Conservation (phyloP, 2,888 invertebrate species). For the Macaria notata region DNA sequence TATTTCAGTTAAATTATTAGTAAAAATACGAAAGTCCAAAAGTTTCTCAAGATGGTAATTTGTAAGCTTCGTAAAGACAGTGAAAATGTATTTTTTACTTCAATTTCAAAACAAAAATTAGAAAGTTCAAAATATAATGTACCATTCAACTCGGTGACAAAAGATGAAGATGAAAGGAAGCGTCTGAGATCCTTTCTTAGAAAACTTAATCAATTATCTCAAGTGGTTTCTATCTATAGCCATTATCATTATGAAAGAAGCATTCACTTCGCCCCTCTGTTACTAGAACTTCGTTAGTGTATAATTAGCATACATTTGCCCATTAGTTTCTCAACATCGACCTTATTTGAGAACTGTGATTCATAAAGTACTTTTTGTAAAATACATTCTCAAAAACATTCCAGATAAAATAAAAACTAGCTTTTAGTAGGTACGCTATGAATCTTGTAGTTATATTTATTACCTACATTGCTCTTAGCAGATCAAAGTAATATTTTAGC, state of each 20-base stretch:
- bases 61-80: no score
- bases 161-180: not conserved
- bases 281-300: slow-evolving; percentile 46
- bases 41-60: no score
- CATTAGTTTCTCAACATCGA: slow-evolving; percentile 46
- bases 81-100: no score
- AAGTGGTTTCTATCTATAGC: not conserved
- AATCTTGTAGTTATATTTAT: no score
- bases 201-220: slow-evolving; percentile 1
- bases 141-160: slow-evolving; percentile 1
- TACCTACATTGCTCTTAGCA: no score
- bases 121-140: slow-evolving; percentile 1
- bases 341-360: slow-evolving; percentile 50
- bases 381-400: no score
- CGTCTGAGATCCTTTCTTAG: slow-evolving; percentile 4
- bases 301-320: slow-evolving; percentile 51
- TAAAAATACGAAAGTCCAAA: no score
- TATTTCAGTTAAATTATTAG: no score
- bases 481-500: no score
- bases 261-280: slow-evolving; percentile 24
- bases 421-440: no score
- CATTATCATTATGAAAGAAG: slow-evolving; percentile 9
- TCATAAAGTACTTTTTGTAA: no score
- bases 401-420: no score
- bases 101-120: not conserved